Percentiles rank a stretch among this genome's conserved stretches.
Conservation (phyloP, 2,113 vertebrate species). For the Thomomys bottae region DNA sequence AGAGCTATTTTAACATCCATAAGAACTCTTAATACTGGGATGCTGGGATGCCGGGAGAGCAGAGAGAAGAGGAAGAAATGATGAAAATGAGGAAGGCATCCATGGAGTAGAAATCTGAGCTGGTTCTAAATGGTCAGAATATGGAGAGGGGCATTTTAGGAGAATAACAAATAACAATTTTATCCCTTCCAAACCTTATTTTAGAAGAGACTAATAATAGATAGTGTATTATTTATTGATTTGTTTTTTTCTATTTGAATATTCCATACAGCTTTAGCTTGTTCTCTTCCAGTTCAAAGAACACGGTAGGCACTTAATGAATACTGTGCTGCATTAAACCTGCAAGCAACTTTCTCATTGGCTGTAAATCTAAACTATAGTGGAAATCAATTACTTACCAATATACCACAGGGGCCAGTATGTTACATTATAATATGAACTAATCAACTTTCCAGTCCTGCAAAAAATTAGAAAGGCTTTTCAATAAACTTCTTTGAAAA, state of each 20-base stretch:
- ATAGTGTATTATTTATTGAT: background rate
- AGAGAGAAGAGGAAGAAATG: background rate
- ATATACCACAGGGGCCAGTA: constrained; percentile 98
- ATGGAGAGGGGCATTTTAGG: background rate
- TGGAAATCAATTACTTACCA: constrained; percentile 89
- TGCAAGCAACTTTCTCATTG: constrained; percentile 31
- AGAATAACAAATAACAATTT: constrained; percentile 18
- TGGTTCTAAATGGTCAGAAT: constrained; percentile 3
- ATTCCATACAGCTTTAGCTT: constrained; percentile 3
- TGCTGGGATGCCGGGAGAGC: background rate
- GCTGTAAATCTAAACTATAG: constrained; percentile 20
- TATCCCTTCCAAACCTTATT: background rate
- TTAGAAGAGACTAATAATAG: background rate
- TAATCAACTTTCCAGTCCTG: constrained; percentile 95
- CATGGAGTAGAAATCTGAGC: background rate
- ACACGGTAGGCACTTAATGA: background rate
- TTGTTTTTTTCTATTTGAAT: background rate
- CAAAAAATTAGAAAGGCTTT: constrained; percentile 43
- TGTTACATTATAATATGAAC: constrained; percentile 92
- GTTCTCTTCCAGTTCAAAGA: background rate
- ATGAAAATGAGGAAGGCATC: background rate
- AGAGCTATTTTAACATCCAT: background rate
- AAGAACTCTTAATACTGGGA: background rate
- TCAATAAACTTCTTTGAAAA: constrained; percentile 16
- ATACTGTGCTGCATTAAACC: constrained; percentile 31